These are phyloP conservation scores for Ormyrus rosae DNA, from an alignment of 2,888 invertebrate species.

Conservation along the genomic window DNA sequence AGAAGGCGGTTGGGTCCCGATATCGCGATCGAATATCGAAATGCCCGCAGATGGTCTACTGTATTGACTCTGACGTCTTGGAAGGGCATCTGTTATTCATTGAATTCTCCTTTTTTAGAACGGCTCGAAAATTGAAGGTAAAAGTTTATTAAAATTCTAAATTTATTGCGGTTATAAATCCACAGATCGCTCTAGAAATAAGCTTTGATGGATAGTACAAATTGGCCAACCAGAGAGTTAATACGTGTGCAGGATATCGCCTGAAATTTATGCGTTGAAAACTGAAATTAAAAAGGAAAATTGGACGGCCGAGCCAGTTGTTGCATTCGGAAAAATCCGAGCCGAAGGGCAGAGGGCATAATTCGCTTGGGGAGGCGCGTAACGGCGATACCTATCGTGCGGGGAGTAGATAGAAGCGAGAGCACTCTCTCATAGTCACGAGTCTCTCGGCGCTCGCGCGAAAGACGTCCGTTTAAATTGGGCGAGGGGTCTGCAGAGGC, in stretches of 20 bases:
- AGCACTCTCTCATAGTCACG: constrained; percentile 4
- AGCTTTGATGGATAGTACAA: too few relatives aligned
- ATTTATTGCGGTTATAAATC: background rate
- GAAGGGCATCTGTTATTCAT: background rate
- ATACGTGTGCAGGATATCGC: too few relatives aligned
- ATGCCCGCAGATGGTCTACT: constrained; percentile 25
- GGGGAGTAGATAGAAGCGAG: background rate
- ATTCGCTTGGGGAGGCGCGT: constrained; percentile 20
- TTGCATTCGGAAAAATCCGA: background rate
- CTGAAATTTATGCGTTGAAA: background rate
- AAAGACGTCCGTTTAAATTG: constrained; percentile 65
- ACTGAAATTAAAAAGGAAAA: too few relatives aligned
- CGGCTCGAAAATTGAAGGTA: background rate
- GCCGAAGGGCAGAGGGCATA: constrained; percentile 7
- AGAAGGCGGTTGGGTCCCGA: constrained; percentile 23
- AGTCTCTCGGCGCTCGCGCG: constrained; percentile 7
- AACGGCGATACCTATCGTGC: constrained; percentile 33
- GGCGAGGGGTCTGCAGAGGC: constrained; percentile 62
- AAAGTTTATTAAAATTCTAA: background rate
- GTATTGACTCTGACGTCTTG: background rate
- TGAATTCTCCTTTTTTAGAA: background rate
- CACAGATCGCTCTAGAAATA: too few relatives aligned
- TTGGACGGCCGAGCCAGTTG: too few relatives aligned
- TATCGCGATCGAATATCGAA: constrained; percentile 48
- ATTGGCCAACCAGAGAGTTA: background rate